Percentiles rank a stretch among this genome's conserved stretches.
These are phyloP conservation scores for pig (Sus scrofa) DNA, from an alignment of 2,113 vertebrate species.

Conservation along the genomic window DNA sequence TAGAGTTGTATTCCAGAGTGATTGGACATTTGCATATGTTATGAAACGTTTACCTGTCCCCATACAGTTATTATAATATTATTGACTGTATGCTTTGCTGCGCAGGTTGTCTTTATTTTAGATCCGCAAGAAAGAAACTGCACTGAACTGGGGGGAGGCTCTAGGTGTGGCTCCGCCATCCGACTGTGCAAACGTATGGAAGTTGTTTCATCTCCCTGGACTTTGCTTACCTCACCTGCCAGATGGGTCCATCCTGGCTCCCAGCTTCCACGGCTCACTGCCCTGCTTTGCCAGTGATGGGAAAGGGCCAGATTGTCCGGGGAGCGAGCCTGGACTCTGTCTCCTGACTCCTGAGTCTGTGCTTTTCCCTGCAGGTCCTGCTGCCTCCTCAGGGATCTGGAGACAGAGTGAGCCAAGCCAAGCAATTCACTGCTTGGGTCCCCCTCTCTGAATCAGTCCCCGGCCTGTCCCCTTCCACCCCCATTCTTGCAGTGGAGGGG, in stretches of 20 bases:
- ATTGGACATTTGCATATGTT: neutral
- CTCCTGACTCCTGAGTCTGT: neutral
- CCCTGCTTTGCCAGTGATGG: neutral
- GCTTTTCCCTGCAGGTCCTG: neutral
- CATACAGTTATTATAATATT: neutral
- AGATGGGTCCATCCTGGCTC: neutral
- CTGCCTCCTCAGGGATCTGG: neutral
- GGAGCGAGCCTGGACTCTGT: no score
- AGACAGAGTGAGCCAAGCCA: neutral
- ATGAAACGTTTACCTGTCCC: neutral
- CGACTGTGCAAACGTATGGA: neutral
- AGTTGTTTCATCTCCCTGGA: neutral
- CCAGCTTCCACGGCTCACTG: neutral
- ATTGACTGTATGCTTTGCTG: neutral
- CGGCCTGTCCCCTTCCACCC: neutral
- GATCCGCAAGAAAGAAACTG: neutral
- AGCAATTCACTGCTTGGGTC: neutral
- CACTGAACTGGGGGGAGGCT: neutral
- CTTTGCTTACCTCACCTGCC: neutral
- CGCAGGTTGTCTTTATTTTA: neutral
- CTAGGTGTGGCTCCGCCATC: neutral
- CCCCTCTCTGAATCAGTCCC: neutral
- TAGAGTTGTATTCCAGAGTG: neutral
- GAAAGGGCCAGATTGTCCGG: neutral
- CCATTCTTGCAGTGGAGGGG: neutral